Percentiles rank a stretch among this genome's conserved stretches.
Conservation (phyloP, 1,140 invertebrate genomes). For the Halictus rubicundus region DNA sequence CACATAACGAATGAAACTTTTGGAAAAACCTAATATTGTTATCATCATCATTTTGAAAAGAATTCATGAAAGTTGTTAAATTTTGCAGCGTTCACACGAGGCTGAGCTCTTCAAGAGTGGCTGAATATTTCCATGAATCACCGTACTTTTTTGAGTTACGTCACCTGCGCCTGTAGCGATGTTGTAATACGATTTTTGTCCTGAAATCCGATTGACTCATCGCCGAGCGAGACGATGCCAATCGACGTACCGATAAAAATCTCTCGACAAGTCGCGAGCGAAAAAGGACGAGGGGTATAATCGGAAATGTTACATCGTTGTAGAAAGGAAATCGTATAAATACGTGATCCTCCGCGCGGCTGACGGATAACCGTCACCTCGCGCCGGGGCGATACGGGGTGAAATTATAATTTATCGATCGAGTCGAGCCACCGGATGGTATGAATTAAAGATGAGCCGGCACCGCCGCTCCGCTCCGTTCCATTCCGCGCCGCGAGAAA, state of each 20-base stretch:
- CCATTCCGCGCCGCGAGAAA: constrained; percentile 56
- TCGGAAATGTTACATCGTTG: constrained; percentile 55
- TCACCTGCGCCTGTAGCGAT: no score
- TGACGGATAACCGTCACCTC: constrained; percentile 72
- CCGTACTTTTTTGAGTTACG: no score
- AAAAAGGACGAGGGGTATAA: constrained; percentile 24
- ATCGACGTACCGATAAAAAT: constrained; percentile 31
- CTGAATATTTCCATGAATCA: no score
- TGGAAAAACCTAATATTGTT: no score
- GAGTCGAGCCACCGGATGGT: constrained; percentile 74
- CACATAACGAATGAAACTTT: no score
- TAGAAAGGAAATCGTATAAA: constrained; percentile 64
- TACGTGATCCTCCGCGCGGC: constrained; percentile 65
- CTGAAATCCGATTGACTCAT: neutral
- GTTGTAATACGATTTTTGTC: no score
- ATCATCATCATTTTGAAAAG: no score
- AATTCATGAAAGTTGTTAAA: no score
- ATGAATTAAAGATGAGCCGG: constrained; percentile 80
- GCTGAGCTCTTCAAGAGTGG: no score
- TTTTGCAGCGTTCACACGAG: no score
- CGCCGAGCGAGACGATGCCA: neutral
- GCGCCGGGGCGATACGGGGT: constrained; percentile 65
- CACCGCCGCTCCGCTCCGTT: neutral
- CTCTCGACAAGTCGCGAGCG: constrained; percentile 8
- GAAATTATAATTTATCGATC: constrained; percentile 81